These are phyloP conservation scores for Emydura subglobosa DNA, from an alignment of 2,113 vertebrate species.

Conservation along the genomic window DNA sequence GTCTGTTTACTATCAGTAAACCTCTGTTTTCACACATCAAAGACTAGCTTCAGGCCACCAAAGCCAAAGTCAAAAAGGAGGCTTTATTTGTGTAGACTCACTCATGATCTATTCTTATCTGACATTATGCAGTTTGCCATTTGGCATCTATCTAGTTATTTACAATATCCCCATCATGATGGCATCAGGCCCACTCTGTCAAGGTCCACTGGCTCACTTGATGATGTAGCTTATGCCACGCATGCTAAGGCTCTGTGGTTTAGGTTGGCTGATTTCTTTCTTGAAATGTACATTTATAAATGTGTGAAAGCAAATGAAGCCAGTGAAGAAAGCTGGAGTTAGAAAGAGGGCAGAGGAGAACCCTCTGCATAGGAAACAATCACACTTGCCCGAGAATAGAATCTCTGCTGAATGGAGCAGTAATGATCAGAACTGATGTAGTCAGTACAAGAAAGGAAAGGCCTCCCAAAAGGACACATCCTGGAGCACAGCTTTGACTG, in stretches of 20 bases:
- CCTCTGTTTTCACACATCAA: not conserved
- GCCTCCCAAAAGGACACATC: not conserved
- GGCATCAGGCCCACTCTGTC: not conserved
- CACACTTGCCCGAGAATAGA: not conserved
- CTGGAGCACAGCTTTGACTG: not conserved
- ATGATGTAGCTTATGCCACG: not conserved
- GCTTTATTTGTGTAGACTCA: not conserved
- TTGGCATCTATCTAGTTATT: no score
- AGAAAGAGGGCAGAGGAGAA: not conserved
- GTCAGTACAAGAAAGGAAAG: not conserved
- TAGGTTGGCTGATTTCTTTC: not conserved
- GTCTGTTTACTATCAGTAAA: not conserved
- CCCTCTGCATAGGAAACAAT: not conserved
- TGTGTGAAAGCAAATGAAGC: not conserved
- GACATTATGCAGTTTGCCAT: not conserved
- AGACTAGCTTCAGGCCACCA: not conserved
- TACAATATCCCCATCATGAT: rapidly evolving
- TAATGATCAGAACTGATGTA: not conserved
- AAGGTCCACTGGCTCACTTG: not conserved
- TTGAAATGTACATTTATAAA: not conserved
- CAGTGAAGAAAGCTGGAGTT: not conserved
- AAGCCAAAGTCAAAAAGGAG: not conserved
- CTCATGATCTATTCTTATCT: not conserved
- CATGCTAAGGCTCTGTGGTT: not conserved
- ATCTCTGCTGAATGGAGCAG: not conserved